phyloP scores from a whole-genome alignment of 1,140 invertebrate species.

The Contarinia nasturtii region DNA sequence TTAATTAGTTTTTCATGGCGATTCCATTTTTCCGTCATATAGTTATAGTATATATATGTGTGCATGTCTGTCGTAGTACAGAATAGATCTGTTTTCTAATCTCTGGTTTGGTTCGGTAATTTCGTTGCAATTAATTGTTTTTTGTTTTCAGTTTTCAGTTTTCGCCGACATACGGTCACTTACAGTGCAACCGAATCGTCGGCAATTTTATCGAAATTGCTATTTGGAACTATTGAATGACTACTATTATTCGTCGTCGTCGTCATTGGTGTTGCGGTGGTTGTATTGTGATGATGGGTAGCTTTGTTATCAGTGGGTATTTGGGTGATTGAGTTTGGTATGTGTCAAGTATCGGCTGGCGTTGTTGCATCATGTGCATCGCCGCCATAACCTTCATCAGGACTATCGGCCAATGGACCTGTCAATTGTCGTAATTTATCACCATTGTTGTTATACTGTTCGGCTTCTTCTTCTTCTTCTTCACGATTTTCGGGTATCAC shows the following conservation, averaged over 20 bases:
- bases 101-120: too few species aligned
- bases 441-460: constrained; percentile 7
- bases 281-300: constrained; percentile 8
- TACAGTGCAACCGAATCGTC: constrained; percentile 23
- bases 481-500: constrained; percentile 11
- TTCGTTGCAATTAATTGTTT: too few species aligned
- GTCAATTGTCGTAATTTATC: constrained; percentile 19
- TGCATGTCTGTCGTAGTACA: too few species aligned
- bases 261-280: neutral
- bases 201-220: constrained; percentile 5
- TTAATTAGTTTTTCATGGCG: too few species aligned
- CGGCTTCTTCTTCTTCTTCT: constrained; percentile 14
- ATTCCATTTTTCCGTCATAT: too few species aligned
- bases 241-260: too few species aligned
- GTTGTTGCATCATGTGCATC: constrained; percentile 32
- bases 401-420: constrained; percentile 56
- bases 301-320: constrained; percentile 1
- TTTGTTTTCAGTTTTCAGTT: too few species aligned
- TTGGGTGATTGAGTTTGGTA: too few species aligned
- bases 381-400: constrained; percentile 72
- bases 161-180: too few species aligned
- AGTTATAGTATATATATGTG: too few species aligned
- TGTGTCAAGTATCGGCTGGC: constrained; percentile 32
- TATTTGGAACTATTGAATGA: too few species aligned
- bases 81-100: too few species aligned